phyloP scores from a whole-genome alignment of 1,140 invertebrate species.

The Phymorhynchus buccinoides region DNA sequence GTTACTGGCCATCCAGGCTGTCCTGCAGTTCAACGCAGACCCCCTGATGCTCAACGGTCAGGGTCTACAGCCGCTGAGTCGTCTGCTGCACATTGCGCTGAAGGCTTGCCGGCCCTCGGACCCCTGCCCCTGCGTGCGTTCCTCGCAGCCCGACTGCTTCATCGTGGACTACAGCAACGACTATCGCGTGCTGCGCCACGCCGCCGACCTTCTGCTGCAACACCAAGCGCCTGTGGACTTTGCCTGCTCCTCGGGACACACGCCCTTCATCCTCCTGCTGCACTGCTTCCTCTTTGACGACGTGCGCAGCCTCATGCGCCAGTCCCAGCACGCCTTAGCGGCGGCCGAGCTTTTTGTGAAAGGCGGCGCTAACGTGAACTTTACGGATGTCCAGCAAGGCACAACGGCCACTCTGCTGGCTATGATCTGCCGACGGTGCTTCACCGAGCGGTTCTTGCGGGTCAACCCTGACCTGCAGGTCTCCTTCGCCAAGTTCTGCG shows the following conservation, averaged over 20 bases:
- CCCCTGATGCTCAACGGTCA: conserved; percentile 57
- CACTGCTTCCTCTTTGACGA: conserved; percentile 63
- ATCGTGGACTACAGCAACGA: conserved; percentile 62
- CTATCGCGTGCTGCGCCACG: conserved; percentile 52
- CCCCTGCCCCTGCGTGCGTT: conserved; percentile 52
- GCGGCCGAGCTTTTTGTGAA: conserved; percentile 56
- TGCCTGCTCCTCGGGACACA: conserved; percentile 61
- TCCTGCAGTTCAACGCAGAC: conserved; percentile 68
- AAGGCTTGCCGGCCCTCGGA: conserved; percentile 52
- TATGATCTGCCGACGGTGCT: conserved; percentile 54
- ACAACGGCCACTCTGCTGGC: conserved; percentile 58
- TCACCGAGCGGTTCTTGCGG: conserved; percentile 32
- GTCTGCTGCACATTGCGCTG: conserved; percentile 66
- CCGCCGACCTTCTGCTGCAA: conserved; percentile 58
- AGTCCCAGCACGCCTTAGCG: conserved; percentile 50
- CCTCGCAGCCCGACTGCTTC: conserved; percentile 57
- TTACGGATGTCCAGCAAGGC: conserved; percentile 48
- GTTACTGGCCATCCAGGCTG: conserved; percentile 56
- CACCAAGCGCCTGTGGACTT: conserved; percentile 58
- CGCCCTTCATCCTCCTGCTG: conserved; percentile 62
- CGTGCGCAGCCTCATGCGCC: conserved; percentile 48
- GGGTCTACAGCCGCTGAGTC: conserved; percentile 61
- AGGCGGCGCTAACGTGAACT: conserved; percentile 63
- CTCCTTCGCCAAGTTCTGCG: conserved; percentile 57
- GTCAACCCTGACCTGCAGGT: conserved; percentile 19